Conservation (phyloP, 2,113 vertebrate species). For the Oreochromis aureus region DNA sequence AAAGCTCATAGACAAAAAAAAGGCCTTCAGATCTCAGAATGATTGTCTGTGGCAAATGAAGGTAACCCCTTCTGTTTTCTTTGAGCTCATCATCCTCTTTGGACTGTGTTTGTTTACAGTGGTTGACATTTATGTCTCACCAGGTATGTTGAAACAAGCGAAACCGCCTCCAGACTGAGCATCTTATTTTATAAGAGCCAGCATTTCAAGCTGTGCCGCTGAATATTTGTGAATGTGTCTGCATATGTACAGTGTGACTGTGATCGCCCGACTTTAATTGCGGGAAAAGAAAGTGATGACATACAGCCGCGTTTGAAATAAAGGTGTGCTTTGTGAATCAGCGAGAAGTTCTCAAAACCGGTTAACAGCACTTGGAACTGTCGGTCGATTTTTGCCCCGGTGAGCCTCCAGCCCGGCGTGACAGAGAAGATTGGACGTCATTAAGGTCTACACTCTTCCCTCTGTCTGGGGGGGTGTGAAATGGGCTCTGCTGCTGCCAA, state of each 20-base stretch:
- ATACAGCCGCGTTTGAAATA: slow-evolving; percentile 31
- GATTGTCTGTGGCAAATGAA: slow-evolving; percentile 30
- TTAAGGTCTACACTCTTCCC: slow-evolving; percentile 58
- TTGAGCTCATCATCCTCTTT: slow-evolving; percentile 6
- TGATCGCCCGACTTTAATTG: slow-evolving; percentile 8
- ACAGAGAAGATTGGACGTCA: slow-evolving; percentile 72
- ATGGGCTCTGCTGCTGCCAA: slow-evolving; percentile 61
- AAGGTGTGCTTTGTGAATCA: slow-evolving; percentile 56
- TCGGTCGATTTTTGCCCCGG: slow-evolving; percentile 63
- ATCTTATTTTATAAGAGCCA: background rate
- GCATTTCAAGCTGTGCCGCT: background rate
- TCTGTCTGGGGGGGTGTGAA: slow-evolving; percentile 50
- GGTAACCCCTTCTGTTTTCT: slow-evolving; percentile 17
- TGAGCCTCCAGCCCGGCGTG: slow-evolving; percentile 62
- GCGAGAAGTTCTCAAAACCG: slow-evolving; percentile 46
- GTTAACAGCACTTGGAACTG: slow-evolving; percentile 66
- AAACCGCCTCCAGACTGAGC: background rate
- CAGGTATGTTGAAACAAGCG: background rate
- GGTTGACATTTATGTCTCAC: background rate
- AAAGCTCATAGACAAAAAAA: slow-evolving; percentile 9
- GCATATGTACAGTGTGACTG: background rate
- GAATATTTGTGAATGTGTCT: background rate
- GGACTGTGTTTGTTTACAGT: slow-evolving; percentile 18
- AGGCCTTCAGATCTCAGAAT: slow-evolving; percentile 22
- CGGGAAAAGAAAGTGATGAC: background rate